Evolutionary conservation across 2,113 vertebrate genomes (phyloP).

Genomic region (Pholis gunnellus): DNA sequence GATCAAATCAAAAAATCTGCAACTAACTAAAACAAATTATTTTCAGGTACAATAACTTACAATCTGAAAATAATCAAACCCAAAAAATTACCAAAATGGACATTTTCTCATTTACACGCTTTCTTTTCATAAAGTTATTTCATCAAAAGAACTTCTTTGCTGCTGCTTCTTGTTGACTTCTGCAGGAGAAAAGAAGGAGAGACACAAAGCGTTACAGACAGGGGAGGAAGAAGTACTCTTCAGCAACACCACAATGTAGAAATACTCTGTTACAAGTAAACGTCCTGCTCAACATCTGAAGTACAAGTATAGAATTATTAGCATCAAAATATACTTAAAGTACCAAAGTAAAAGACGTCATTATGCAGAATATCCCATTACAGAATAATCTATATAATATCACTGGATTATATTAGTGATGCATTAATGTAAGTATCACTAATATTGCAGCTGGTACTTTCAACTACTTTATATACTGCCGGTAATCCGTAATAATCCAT

Average conservation of each 20-base stretch:
- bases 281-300: neutral
- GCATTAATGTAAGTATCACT: neutral
- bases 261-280: neutral
- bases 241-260: neutral
- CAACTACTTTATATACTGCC: neutral
- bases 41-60: slow-evolving; percentile 85
- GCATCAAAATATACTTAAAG: neutral
- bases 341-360: neutral
- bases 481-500: neutral
- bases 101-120: slow-evolving; percentile 83
- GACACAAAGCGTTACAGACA: slow-evolving; percentile 37
- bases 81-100: slow-evolving; percentile 73
- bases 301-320: neutral
- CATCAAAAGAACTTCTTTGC: slow-evolving; percentile 99
- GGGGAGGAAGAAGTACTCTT: neutral
- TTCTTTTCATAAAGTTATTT: slow-evolving; percentile 47
- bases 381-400: neutral
- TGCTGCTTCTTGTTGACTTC: slow-evolving; percentile 98
- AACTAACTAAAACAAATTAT: slow-evolving; percentile 73
- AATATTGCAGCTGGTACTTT: neutral
- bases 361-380: neutral
- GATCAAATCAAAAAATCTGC: slow-evolving; percentile 80
- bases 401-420: neutral
- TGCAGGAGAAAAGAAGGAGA: slow-evolving; percentile 61
- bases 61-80: slow-evolving; percentile 66